Evolutionary conservation across 2,888 invertebrate genomes (phyloP), one percentile per base, ranked within the genome.

Genomic region (Mesorhabditis sp.): DNA sequence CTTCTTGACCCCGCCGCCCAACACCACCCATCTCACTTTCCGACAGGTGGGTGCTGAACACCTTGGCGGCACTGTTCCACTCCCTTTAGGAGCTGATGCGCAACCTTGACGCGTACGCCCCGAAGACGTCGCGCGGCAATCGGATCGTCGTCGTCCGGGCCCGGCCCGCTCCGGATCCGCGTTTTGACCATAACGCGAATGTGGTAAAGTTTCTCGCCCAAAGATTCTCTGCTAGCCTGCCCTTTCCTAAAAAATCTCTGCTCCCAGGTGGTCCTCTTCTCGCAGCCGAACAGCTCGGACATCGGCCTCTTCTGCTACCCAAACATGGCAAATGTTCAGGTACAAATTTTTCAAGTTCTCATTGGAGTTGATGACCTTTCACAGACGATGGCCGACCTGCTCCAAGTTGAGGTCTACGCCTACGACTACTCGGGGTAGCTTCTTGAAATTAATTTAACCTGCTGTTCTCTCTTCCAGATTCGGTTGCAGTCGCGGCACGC

Each of bases 241-340:
- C 28, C 28, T 28, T 28, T 28, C 28, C 28, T 28, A 28, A 28
- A 28, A 28, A 28, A 28, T 28, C 28, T 28, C 28, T 28, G 28
- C 28, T 64, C 70, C 58, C 65, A 81, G 80, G 79, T 81, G 4
- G 72, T 82, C 7, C 69, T 82, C n/a, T 82, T 82, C 73, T 76
- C 78, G 15, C 81, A 82, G 69, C 79, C 81, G 5, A 82, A 82
- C 69, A 77, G 77, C 5, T 78, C 80, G 44, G 81, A 82, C 66
- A 70, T 82, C 5, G 80, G 82, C 5, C 69, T 70, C 6, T 75
- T 77, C 50, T 68, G 80, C 41, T 77, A 80, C 65, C 80, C 80
- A 43, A n/a, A 63, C 58, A 15, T 45, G 10, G 61, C 67, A n/a
- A 67, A 63, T 44, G 61, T 74, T 44, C 28, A 28, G 28, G 28